Conservation (phyloP, 2,888 invertebrate genomes). For the Apodemia duryi region DNA sequence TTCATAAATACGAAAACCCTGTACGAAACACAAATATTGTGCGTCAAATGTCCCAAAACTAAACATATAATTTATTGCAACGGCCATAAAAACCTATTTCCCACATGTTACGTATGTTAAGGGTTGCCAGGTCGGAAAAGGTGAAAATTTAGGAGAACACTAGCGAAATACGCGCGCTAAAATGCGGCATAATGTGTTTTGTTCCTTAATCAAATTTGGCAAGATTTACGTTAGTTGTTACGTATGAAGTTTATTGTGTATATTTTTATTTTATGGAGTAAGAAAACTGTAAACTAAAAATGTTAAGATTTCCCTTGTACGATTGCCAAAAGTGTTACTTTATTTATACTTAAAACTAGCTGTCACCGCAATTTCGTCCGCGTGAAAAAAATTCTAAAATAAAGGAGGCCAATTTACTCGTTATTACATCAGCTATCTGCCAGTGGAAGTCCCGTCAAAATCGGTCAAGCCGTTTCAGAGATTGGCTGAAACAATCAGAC, state of each 20-base stretch:
- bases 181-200: neutral
- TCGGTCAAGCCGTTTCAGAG: too few relatives aligned
- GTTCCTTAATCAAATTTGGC: conserved; percentile 7
- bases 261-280: neutral
- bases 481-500: too few relatives aligned
- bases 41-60: conserved; percentile 2
- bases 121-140: neutral
- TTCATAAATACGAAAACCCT: neutral
- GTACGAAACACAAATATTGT: conserved; percentile 1
- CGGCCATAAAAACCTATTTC: neutral
- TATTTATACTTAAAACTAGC: too few relatives aligned
- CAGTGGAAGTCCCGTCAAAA: too few relatives aligned
- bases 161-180: neutral
- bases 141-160: neutral
- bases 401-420: too few relatives aligned
- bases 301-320: neutral
- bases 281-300: neutral
- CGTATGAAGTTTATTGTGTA: neutral
- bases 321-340: too few relatives aligned
- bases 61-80: conserved; percentile 3
- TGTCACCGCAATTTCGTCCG: too few relatives aligned
- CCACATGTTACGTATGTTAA: conserved; percentile 5
- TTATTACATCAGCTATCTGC: too few relatives aligned
- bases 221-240: neutral
- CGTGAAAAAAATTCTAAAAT: too few relatives aligned